Evolutionary conservation across 1,140 invertebrate species (phyloP), one percentile per base, ranked within the genome.

Genomic region (Triops cancriformis): DNA sequence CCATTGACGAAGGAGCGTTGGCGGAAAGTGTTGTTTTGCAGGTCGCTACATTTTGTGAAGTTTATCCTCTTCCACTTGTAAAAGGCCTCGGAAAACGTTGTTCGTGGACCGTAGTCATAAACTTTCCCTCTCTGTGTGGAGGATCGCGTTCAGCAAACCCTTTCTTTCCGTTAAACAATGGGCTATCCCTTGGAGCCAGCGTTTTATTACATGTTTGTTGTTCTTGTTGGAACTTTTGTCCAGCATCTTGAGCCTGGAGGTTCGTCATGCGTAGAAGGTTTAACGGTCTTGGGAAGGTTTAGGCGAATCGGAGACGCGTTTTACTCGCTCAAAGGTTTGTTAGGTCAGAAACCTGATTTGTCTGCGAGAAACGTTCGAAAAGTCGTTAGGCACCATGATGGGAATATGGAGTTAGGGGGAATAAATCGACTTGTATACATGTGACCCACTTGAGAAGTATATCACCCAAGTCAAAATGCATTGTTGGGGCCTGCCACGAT

Each of bases 401-500:
- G 51, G 7, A 64, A 64, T 18, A 64, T 18, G 51, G 51, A 64
- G 51, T 64, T 14, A n/a, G 14, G 6, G 23, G 51, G 51, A 64
- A 64, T n/a, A 64, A 23, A 64, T 18, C 10, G 51, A 64, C 51
- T 64, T 18, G 51, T 64, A 14, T 64, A 7, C 31, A 7, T 37
- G 51, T 18, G 51, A 64, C 51, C 51, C 51, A 64, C 51, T 64
- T 64, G 51, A 64, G 51, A 64, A 64, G 51, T 64, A 64, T 64
- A 64, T 64, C 51, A 23, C 51, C 14, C 10, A 64, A 64, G 51
- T 64, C 51, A 64, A 64, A 64, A 64, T 6, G 51, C 51, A 64
- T 64, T 64, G 51, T 18, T 64, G 51, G 51, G 51, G 14, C 51
- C 51, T 64, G 51, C 51, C 51, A 64, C n/a, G 51, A 64, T 23